Base-by-base conservation (phyloP, 2,888 invertebrate species). In the Aromia moschata region DNA sequence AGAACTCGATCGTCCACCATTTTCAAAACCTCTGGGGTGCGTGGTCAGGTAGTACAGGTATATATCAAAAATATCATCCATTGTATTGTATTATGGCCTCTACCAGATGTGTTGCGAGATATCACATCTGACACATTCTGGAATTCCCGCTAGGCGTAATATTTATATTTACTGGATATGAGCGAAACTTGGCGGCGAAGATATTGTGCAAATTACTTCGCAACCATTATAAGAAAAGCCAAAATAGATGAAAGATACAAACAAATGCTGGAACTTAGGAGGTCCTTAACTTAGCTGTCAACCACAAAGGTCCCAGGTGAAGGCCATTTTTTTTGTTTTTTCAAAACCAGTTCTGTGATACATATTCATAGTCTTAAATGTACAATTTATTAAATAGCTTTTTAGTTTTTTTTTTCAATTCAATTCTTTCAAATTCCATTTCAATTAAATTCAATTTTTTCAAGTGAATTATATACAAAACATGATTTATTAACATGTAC, bases 281-380 rank as follows among this genome's bases (percentile, higher is more conserved):
- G 69, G 69, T 70, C 70, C 60, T 53, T 55, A 52, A 55, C 64
- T 65, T 55, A 47, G 58, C 65, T 65, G 70, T 69, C 70, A 70
- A 70, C 65, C 64, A 65, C 71, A 68, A n/a, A 71, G 25, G 12
- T 41, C 52, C 31, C 41, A 31, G 52, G 41, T 52, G 52, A 52
- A 52, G 52, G 52, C 52, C 52, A 52, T 52, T 5, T 52, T 41
- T 51, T 52, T 40, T 41, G 37, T 33, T 18, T 51, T 30, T 41
- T 71, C 68, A 72, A 70, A 73, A 74, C 73, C 73, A 72, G 73
- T 66, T 72, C 64, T 65, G 64, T 58, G 60, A 59, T 74, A 71
- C 72, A 73, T 73, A 74, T 73, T 74, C 74, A 72, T 72, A 71
- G 70, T 56, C n/a, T n/a, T n/a, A n/a, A n/a, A n/a, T n/a, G n/a